A percentile compares a stretch with the other conserved stretches of the same genome.
Conservation (phyloP, 1,140 invertebrate species). For the Pseudomyrmex concolor region DNA sequence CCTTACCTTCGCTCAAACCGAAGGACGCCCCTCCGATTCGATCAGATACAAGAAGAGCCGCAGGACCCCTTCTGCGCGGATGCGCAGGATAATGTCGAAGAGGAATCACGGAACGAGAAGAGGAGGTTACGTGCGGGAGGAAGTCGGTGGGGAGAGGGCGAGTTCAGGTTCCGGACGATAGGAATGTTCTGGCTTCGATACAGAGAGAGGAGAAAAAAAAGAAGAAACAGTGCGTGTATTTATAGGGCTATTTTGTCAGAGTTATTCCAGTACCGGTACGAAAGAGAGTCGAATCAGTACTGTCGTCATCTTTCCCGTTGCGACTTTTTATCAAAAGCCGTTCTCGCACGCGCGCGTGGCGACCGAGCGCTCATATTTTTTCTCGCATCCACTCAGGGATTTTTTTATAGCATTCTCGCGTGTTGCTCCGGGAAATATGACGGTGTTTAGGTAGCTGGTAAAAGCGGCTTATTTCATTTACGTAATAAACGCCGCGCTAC, state of each 20-base stretch:
- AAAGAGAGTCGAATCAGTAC: slow-evolving; percentile 50
- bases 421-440: slow-evolving; percentile 45
- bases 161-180: slow-evolving; percentile 64
- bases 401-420: slow-evolving; percentile 6
- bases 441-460: slow-evolving; percentile 43
- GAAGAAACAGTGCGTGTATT: slow-evolving; percentile 46
- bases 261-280: slow-evolving; percentile 39
- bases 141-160: slow-evolving; percentile 24
- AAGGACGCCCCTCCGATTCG: slow-evolving; percentile 68
- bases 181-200: slow-evolving; percentile 69
- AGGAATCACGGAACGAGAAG: slow-evolving; percentile 41
- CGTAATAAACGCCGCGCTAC: slow-evolving; percentile 29
- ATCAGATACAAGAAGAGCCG: slow-evolving; percentile 70
- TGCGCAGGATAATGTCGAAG: slow-evolving; percentile 60
- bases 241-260: slow-evolving; percentile 45
- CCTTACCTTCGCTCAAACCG: slow-evolving; percentile 50
- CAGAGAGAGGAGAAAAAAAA: slow-evolving; percentile 22
- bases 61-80: slow-evolving; percentile 71
- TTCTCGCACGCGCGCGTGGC: slow-evolving; percentile 1
- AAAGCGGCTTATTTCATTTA: slow-evolving; percentile 42
- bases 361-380: slow-evolving; percentile 46
- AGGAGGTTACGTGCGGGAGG: slow-evolving; percentile 38
- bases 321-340: slow-evolving; percentile 54
- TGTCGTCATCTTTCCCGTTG: slow-evolving; percentile 33
- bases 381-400: slow-evolving; percentile 31